Conservation (phyloP, 2,113 vertebrate species). For the Sturnus vulgaris region DNA sequence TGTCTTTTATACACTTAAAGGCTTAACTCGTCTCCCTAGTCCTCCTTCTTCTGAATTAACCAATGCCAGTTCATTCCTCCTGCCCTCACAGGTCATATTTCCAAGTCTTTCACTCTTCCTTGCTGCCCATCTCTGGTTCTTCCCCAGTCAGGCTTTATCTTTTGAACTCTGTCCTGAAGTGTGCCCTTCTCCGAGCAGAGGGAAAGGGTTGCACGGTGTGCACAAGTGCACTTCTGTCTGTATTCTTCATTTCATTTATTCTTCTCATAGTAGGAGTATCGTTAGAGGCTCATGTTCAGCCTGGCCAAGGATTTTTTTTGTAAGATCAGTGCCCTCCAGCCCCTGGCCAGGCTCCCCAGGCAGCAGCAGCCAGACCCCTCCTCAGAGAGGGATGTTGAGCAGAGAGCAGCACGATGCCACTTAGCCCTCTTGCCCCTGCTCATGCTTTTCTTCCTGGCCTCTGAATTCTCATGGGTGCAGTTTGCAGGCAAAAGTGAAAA, state of each 20-base stretch:
- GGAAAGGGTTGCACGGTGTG: not conserved
- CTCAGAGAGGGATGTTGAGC: accelerated
- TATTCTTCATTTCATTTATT: not conserved
- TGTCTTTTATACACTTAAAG: not conserved
- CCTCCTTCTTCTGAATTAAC: not conserved
- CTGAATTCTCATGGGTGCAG: not conserved
- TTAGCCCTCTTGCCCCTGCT: not conserved
- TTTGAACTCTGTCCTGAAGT: not conserved
- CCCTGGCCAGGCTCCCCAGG: not conserved
- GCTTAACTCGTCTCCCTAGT: not conserved
- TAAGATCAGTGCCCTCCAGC: not conserved
- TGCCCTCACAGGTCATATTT: not conserved
- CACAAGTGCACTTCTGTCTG: accelerated
- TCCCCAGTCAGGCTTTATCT: not conserved
- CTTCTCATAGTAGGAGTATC: not conserved
- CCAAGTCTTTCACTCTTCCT: not conserved
- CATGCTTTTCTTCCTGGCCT: not conserved
- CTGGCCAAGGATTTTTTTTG: not conserved
- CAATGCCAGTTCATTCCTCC: not conserved
- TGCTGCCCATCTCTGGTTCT: not conserved
- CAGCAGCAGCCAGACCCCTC: not conserved
- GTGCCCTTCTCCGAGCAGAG: not conserved
- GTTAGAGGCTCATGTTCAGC: not conserved
- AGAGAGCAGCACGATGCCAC: accelerated
- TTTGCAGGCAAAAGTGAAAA: not conserved